Percentiles rank a stretch among this genome's conserved stretches.
These are phyloP conservation scores for Neolamprologus kungweensis DNA, from an alignment of 2,113 vertebrate genomes.

Conservation along the genomic window DNA sequence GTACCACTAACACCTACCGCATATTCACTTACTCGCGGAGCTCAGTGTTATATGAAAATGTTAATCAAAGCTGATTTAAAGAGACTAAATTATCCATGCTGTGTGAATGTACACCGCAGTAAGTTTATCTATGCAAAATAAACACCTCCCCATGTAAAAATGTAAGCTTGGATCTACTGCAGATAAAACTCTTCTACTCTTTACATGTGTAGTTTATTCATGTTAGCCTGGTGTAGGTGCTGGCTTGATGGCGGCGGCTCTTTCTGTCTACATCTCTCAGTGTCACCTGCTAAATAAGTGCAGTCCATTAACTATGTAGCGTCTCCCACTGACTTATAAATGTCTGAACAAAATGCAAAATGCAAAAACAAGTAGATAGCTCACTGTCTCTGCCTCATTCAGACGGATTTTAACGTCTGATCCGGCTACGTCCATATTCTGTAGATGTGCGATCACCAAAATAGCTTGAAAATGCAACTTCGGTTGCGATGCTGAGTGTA, in stretches of 20 bases:
- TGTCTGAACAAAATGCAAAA: neutral
- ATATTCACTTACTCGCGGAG: accelerated
- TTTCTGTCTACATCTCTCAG: neutral
- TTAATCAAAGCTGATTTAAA: neutral
- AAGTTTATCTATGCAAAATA: neutral
- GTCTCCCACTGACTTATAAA: neutral
- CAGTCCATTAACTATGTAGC: neutral
- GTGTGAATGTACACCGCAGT: neutral
- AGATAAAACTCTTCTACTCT: neutral
- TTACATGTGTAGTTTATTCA: neutral
- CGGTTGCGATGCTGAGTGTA: neutral
- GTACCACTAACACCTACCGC: neutral
- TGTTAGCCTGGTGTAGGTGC: neutral
- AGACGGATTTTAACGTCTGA: neutral
- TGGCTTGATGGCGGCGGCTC: neutral
- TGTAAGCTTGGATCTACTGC: neutral
- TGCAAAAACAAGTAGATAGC: neutral
- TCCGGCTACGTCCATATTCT: neutral
- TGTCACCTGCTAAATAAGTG: neutral
- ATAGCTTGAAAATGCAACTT: neutral
- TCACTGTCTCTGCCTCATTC: neutral
- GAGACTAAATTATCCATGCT: neutral
- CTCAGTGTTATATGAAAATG: neutral
- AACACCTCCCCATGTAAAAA: neutral
- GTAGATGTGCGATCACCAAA: accelerated